These are phyloP conservation scores for Halcyon malimbica DNA, from an alignment of 2,113 vertebrate species.

Conservation along the genomic window DNA sequence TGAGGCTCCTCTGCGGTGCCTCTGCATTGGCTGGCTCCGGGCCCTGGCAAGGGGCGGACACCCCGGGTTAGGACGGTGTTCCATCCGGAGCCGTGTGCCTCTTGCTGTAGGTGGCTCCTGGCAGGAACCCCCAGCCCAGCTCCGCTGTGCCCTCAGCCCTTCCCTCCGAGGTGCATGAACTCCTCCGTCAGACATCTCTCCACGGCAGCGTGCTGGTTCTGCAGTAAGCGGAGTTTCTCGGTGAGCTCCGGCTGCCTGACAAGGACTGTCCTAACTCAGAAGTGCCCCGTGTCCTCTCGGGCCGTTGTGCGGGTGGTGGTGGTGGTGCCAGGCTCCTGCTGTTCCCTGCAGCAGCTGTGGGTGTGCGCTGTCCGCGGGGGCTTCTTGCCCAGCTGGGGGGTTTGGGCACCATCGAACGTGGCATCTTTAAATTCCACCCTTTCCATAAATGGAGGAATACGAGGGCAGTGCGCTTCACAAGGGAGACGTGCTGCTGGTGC, in stretches of 20 bases:
- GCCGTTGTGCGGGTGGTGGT: neutral
- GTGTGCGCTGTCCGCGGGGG: neutral
- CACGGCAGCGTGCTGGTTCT: neutral
- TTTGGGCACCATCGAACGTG: neutral
- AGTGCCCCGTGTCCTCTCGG: neutral
- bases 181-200: neutral
- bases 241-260: neutral
- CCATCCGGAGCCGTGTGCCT: neutral
- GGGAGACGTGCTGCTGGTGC: neutral
- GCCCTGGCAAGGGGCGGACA: neutral
- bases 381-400: neutral
- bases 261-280: neutral
- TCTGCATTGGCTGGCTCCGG: neutral
- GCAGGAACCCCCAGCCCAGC: neutral
- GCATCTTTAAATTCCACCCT: neutral
- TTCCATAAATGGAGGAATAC: neutral
- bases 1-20: accelerated
- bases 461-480: neutral
- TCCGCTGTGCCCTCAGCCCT: neutral
- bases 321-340: neutral
- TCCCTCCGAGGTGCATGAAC: neutral
- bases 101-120: neutral
- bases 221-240: neutral
- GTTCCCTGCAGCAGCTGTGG: neutral
- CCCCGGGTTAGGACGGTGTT: accelerated